phyloP scores from a whole-genome alignment of 2,113 vertebrate genomes.

The Tachysurus vachellii region DNA sequence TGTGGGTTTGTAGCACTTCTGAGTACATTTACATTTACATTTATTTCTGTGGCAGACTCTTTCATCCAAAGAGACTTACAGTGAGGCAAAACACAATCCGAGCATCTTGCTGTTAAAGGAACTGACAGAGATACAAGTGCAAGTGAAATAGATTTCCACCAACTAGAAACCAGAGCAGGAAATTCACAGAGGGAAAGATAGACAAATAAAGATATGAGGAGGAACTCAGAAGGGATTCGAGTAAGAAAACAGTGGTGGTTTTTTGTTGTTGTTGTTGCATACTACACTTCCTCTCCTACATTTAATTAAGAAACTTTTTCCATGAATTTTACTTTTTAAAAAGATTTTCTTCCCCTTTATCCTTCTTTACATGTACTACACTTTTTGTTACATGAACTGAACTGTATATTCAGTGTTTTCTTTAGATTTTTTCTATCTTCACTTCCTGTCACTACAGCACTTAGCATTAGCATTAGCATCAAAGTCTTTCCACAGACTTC shows the following conservation, averaged over 20 bases:
- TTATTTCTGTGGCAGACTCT: slow-evolving; percentile 15
- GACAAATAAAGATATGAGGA: neutral
- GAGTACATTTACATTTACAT: slow-evolving; percentile 26
- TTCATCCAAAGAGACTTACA: slow-evolving; percentile 30
- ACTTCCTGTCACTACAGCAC: neutral
- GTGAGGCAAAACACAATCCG: slow-evolving; percentile 19
- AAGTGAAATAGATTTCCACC: slow-evolving; percentile 9
- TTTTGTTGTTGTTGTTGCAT: neutral
- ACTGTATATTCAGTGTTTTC: neutral
- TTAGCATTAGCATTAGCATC: neutral
- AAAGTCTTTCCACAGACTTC: neutral
- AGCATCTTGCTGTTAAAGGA: slow-evolving; percentile 7
- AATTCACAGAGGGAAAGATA: neutral
- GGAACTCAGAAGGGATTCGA: neutral
- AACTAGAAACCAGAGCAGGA: neutral
- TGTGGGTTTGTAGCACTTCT: slow-evolving; percentile 11
- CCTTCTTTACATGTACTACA: neutral
- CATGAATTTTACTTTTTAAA: neutral
- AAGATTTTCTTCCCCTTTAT: neutral
- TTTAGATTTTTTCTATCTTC: neutral
- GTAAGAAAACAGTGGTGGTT: neutral
- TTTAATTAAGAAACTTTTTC: neutral
- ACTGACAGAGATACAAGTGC: slow-evolving; percentile 15
- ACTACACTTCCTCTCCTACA: neutral
- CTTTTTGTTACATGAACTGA: neutral